Evolutionary conservation across 2,113 vertebrate genomes (phyloP).

Genomic region (Columbina picui): DNA sequence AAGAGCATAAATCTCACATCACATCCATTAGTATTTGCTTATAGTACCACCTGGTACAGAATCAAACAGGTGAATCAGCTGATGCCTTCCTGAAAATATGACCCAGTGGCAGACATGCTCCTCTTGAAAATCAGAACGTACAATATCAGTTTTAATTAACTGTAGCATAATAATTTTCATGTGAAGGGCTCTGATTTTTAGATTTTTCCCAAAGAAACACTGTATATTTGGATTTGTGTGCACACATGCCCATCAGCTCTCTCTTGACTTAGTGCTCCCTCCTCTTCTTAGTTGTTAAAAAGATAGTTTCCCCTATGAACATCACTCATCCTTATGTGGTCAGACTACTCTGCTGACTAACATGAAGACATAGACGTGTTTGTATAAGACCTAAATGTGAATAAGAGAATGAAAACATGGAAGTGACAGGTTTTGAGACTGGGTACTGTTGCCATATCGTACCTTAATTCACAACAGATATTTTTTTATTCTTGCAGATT

Average conservation of each 20-base stretch:
- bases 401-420: not conserved
- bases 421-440: not conserved
- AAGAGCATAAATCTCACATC: not conserved
- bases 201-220: not conserved
- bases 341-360: not conserved
- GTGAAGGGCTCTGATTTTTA: not conserved
- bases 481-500: not conserved
- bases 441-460: not conserved
- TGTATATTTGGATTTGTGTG: not conserved
- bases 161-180: fast-evolving
- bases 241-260: not conserved
- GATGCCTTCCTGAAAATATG: not conserved
- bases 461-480: not conserved
- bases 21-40: not conserved
- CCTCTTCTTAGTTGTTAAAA: not conserved
- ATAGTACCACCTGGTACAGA: not conserved
- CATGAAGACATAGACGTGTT: not conserved
- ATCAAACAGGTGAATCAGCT: not conserved
- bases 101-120: fast-evolving
- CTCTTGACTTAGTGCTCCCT: not conserved
- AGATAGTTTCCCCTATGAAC: not conserved
- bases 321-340: not conserved
- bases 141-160: not conserved
- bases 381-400: not conserved
- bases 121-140: not conserved